Conservation (phyloP, 2,113 vertebrate genomes). For the Chloropsis cyanopogon region DNA sequence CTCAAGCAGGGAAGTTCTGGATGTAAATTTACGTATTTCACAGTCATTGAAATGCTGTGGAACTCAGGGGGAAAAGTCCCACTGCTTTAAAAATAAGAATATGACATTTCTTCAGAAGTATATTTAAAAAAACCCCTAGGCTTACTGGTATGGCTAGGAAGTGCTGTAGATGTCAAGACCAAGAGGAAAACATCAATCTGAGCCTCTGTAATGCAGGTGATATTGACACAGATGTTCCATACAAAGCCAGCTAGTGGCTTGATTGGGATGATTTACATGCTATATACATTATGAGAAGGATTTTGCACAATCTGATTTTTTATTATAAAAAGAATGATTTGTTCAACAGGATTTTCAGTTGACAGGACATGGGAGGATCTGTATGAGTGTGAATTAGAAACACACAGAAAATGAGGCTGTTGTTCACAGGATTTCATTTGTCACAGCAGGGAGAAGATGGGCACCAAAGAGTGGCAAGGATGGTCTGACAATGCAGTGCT, state of each 20-base stretch:
- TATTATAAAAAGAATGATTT: background rate
- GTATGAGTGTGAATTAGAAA: background rate
- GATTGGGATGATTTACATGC: background rate
- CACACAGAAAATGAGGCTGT: background rate
- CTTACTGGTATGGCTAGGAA: background rate
- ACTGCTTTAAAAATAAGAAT: background rate
- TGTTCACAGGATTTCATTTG: background rate
- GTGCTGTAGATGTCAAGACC: background rate
- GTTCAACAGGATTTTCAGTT: background rate
- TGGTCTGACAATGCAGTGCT: background rate
- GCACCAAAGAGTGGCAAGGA: background rate
- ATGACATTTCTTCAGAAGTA: background rate
- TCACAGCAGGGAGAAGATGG: background rate
- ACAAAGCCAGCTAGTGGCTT: background rate
- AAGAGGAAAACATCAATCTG: background rate
- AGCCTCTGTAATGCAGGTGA: background rate
- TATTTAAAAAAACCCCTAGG: background rate
- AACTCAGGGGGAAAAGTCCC: background rate
- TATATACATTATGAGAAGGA: background rate
- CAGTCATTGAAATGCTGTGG: background rate
- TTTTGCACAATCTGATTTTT: background rate
- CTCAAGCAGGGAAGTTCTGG: background rate
- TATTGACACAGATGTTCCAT: background rate
- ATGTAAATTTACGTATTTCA: background rate
- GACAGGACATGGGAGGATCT: background rate